Evolutionary conservation across 2,797 vertebrate genomes (phyloP), one percentile per base, ranked within the genome.

Genomic region (Nyctalus aviator): DNA sequence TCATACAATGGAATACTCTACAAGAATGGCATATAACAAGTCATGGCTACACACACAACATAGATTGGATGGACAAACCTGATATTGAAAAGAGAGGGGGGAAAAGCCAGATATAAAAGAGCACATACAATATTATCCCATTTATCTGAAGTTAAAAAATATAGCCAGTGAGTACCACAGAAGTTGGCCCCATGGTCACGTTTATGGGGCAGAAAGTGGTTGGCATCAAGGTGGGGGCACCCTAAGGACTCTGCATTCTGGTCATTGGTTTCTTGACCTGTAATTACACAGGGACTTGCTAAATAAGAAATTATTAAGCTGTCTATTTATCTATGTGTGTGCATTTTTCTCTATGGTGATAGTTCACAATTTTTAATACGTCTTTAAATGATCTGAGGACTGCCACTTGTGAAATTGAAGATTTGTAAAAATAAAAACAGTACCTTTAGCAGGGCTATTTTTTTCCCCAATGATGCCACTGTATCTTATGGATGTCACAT

Each of bases 401-500:
- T 84, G 17, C 30, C 30, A 75, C 44, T 59, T 69, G 20, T 93
- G 68, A 87, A 66, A 73, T 48, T 44, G 87, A 62, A 66, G 23
- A 84, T 66, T 53, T 78, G 68, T 77, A 75, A 20, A 91, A 88
- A 84, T 62, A 37, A 87, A 93, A 85, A 57, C 41, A 91, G 2
- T 13, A 69, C 37, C 32, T 32, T 68, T 37, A 53, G 30, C 14
- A 69, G 32, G 3, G 30, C 6, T 72, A 20, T 66, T 30, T 88
- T 53, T 87, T 73, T 46, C 4, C 37, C 53, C 55, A 84, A 1
- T 10, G 44, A n/a, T 21, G 15, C 27, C 20, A 23, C 12, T 59
- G 30, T 25, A 13, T 48, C 53, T 76, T 72, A 66, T 77, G 17
- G 32, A 32, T 37, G 27, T 64, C 50, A 46, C 44, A 64, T 71